These are phyloP conservation scores for Oryzias dopingdopingensis DNA, from an alignment of 2,797 vertebrate genomes.

Conservation along the genomic window DNA sequence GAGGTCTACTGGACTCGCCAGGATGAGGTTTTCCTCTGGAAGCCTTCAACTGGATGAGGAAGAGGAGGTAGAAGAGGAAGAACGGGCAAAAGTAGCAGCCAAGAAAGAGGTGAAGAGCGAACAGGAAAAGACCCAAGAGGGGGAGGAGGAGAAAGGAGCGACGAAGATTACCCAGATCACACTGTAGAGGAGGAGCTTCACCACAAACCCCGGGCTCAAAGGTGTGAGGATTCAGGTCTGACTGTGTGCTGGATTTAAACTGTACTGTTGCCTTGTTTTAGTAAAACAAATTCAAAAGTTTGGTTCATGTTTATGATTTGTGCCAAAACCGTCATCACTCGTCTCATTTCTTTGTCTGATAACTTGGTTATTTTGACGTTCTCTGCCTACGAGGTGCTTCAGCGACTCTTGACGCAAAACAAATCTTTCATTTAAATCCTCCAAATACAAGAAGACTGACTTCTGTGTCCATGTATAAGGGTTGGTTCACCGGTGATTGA, in stretches of 20 bases:
- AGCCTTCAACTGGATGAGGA: slow-evolving; percentile 91
- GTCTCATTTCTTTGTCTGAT: no score
- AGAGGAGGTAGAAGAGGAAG: slow-evolving; percentile 76
- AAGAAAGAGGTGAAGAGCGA: slow-evolving; percentile 26
- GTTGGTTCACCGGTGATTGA: no score
- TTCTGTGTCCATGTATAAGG: no score
- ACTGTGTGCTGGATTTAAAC: slow-evolving; percentile 13
- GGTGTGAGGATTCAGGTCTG: no score
- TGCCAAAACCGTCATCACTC: no score
- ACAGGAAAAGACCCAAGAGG: slow-evolving; percentile 9
- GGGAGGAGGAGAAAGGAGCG: slow-evolving; percentile 5
- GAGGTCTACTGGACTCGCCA: slow-evolving; percentile 74
- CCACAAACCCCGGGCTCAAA: neutral
- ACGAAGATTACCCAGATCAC: slow-evolving; percentile 55
- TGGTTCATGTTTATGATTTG: no score
- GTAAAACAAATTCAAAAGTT: neutral
- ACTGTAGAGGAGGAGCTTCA: slow-evolving; percentile 31
- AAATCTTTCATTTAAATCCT: no score
- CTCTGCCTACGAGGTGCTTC: no score
- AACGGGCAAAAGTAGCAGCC: slow-evolving; percentile 13
- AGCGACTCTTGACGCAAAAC: no score
- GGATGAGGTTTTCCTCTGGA: slow-evolving; percentile 88
- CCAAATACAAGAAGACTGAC: no score
- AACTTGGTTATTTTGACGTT: no score
- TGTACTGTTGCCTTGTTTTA: slow-evolving; percentile 41